Evolutionary conservation across 1,140 invertebrate species (phyloP), one percentile per base, ranked within the genome.

Genomic region (Arctopsyche grandis): DNA sequence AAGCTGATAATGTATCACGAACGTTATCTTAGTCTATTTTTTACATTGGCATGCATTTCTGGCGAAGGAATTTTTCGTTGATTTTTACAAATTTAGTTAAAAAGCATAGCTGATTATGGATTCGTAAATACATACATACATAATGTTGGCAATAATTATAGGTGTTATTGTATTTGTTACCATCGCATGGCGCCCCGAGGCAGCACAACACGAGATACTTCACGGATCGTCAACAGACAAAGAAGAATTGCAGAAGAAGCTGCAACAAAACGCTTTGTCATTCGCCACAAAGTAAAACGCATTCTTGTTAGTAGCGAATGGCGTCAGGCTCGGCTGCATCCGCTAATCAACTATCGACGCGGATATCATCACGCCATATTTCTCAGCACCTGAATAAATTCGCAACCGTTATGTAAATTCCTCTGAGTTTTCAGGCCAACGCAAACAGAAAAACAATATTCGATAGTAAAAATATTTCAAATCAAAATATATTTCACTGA

Each of bases 231-330:
- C 71, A 48, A 19, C 22, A 29, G 22, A n/a, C 12, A 74, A 56
- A 52, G 26, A 46, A 46, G 48, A 74, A 74, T 74, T 56, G 71
- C 71, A 74, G 16, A 52, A 24, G 48, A 74, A 52, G 71, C 24
- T 48, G 46, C 71, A 74, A 74, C 71, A 74, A 74, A 74, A 74
- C 48, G 71, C 71, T 56, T 74, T 56, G 71, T 74, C 71, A 74
- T 74, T 70, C 26, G 26, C 24, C 63, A 74, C 71, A 56, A 74
- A 56, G 71, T 74, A 74, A 74, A 74, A 74, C 44, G 71, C 71
- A 74, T 74, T 74, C 71, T 74, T 74, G 71, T 74, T 74, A 74
- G 71, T 74, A 66, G 21, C 63, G 46, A 74, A 26, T 16, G 24
- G 22, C 44, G 71, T 74, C 22, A 74, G 24, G 71, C 71, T 74